Base-by-base conservation (phyloP, 30 jellyfish, hydroid and myxozoan genomes). In the Aurelia coerulea region DNA sequence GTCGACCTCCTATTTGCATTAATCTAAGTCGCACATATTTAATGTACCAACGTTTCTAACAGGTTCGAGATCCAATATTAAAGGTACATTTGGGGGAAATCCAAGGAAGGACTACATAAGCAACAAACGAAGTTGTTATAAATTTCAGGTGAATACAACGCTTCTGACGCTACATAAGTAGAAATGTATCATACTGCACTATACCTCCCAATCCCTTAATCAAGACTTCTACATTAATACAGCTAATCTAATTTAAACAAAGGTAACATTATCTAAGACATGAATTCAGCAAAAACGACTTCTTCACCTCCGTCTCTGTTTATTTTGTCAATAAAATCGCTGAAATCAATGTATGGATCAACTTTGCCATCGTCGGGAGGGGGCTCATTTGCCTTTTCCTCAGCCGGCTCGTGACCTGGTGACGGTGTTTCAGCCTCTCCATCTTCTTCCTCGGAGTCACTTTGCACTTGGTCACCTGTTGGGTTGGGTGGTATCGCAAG, bases 291-390 rank as follows among this genome's bases (percentile, higher is more conserved):
- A 64, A 90, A 90, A 50, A 86, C 96, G 6, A 60, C 91, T 5
- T 71, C 90, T 32, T 92, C 98, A 3, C 99, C 99, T 18, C 95
- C 97, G 4, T 78, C 90, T 53, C 66, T 86, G 65, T 80, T 85
- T 12, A 90, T 81, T 73, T 87, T 90, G 1, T 60, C 70, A 41
- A 82, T 78, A 77, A 95, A 95, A 37, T 95, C 98, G 11, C 94
- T 74, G 75, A 95, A 95, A 76, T 87, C 97, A 10, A 95, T 96
- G 76, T 90, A 90, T 23, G 99, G 96, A 41, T 85, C 92, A 5
- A 90, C 86, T 19, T 93, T 90, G 31, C 92, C 97, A 59, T 90
- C 91, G 15, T 68, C 89, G 17, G 89, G 89, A n/a, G 76, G 39
- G 32, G 64, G 37, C 37, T 35, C 65, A 37, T 16, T 71, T 74